Evolutionary conservation across 2,113 vertebrate species (phyloP).

Genomic region (Chinchilla lanigera): DNA sequence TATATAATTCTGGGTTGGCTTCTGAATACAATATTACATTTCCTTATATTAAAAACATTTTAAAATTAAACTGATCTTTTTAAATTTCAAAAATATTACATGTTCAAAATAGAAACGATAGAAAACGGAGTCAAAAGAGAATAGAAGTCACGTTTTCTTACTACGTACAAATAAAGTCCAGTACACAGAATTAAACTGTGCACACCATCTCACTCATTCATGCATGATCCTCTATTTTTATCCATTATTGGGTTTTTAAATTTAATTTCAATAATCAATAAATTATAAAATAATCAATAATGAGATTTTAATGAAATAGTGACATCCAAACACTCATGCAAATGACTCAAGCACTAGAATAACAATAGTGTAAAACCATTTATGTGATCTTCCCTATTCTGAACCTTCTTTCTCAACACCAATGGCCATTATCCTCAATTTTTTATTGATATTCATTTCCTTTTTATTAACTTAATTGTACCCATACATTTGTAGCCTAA

Average conservation of each 20-base stretch:
- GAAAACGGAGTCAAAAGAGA: background rate
- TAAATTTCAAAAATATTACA: background rate
- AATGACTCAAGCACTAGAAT: background rate
- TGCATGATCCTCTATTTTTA: background rate
- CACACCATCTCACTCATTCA: background rate
- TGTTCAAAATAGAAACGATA: conserved; percentile 2
- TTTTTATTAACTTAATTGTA: conserved; percentile 36
- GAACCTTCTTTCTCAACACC: background rate
- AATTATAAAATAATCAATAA: conserved; percentile 16
- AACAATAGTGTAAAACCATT: background rate
- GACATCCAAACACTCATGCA: background rate
- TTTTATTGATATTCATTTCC: background rate
- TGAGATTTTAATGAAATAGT: conserved; percentile 34
- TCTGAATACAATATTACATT: background rate
- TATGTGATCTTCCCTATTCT: background rate
- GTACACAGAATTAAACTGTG: background rate
- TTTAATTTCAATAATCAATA: conserved; percentile 27
- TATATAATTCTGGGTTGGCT: background rate
- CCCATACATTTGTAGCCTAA: background rate
- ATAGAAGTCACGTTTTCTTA: conserved; percentile 4
- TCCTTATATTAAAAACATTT: background rate
- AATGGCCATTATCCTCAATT: background rate
- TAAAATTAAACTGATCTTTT: background rate
- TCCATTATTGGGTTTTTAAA: background rate
- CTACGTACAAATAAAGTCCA: background rate